Evolutionary conservation across 2,797 vertebrate genomes (phyloP).

Genomic region (Dipus sagitta): DNA sequence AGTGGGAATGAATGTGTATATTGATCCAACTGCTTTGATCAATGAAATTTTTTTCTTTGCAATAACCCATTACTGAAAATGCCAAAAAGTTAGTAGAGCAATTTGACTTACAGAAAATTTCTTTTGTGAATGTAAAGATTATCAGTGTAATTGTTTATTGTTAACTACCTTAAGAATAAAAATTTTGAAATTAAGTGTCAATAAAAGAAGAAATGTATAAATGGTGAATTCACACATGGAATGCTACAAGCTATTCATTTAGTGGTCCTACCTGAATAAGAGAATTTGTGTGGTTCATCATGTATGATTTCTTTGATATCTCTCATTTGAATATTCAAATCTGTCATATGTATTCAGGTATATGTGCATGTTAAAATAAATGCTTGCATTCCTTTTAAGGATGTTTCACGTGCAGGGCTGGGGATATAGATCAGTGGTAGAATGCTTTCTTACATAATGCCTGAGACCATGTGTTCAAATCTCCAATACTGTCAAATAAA

Average conservation of each 20-base stretch:
- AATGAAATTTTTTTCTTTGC: not conserved
- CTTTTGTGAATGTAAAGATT: not conserved
- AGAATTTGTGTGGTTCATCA: constrained; percentile 13
- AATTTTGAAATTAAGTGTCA: not conserved
- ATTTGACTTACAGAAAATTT: not conserved
- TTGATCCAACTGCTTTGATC: constrained; percentile 9
- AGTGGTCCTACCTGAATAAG: not conserved
- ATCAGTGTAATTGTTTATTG: not conserved
- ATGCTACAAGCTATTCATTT: not conserved
- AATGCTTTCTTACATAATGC: no score
- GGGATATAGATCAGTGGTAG: no score
- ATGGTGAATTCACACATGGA: not conserved
- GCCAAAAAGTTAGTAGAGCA: not conserved
- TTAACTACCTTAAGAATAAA: not conserved
- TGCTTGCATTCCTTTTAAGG: not conserved
- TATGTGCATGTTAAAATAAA: not conserved
- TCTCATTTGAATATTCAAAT: not conserved
- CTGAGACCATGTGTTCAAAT: no score
- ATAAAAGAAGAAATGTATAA: not conserved
- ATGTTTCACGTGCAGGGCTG: not conserved
- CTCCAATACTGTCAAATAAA: no score
- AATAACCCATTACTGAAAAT: not conserved
- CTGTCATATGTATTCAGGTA: not conserved
- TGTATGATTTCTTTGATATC: constrained; percentile 2
- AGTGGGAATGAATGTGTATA: not conserved